Evolutionary conservation across 2,797 vertebrate genomes (phyloP), one percentile per base, ranked within the genome.

Genomic region (Sebastes iracundus): DNA sequence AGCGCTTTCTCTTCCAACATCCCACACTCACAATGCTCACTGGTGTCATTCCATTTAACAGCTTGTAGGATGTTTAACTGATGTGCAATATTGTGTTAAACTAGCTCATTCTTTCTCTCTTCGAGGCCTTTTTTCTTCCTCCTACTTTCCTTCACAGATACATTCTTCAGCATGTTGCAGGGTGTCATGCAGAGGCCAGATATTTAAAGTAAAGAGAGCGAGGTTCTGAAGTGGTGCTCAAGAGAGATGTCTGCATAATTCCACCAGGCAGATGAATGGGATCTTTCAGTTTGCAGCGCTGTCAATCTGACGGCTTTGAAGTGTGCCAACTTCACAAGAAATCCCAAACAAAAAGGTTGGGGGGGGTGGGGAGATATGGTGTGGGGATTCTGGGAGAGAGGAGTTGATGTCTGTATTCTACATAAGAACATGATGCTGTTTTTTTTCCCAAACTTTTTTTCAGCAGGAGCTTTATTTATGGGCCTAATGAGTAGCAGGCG

Each of bases 191-290:
- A 90, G 94, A 93, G 95, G 94, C 92, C 95, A 95, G 93, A 93
- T 95, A 94, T 95, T 95, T 95, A 93, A 95, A 95, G 94, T 92
- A 92, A 94, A 94, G 93, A 91, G 83, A 91, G 90, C 18, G 59
- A 77, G 88, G 92, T 93, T 96, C 90, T 96, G 95, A 96, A 95
- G 94, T 85, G 90, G 87, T 74, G 83, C 93, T 95, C 93, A 75
- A 93, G 94, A 96, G 94, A 96, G 93, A 92, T 92, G 90, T 92
- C 90, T 92, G 93, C 93, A 94, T 95, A 95, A 95, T 94, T 95
- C 93, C 91, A 90, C 71, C 90, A 80, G 88, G 90, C 92, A 95
- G 94, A 95, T 94, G 92, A 95, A 95, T 93, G 75, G 92, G 87
- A 95, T 93, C 92, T 93, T 92, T 95, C 92, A 92, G 90, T 94